These are phyloP conservation scores for Lates calcarifer DNA, from an alignment of 2,113 vertebrate species.

Conservation along the genomic window DNA sequence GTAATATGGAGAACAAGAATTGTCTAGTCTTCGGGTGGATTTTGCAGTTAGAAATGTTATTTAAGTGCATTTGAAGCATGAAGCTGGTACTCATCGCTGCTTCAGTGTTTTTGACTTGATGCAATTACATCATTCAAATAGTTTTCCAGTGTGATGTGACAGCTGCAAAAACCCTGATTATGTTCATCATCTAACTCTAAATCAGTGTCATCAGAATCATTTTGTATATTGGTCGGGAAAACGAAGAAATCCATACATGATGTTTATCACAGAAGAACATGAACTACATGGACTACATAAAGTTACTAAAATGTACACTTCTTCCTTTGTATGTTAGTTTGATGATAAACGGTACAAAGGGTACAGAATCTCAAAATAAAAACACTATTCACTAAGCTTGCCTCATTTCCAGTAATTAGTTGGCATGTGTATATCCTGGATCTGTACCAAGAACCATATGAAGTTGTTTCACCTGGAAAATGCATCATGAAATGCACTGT, in stretches of 20 bases:
- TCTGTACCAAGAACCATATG: conserved; percentile 24
- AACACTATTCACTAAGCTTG: too few relatives aligned
- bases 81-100: not conserved
- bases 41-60: not conserved
- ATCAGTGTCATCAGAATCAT: not conserved
- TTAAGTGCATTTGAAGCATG: not conserved
- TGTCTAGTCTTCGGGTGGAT: not conserved
- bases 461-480: conserved; percentile 31
- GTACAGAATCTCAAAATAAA: too few relatives aligned
- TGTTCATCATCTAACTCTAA: not conserved
- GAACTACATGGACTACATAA: too few relatives aligned
- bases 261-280: too few relatives aligned
- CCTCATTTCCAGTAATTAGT: not conserved
- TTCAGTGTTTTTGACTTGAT: not conserved
- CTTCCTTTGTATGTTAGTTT: too few relatives aligned
- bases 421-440: conserved; percentile 6
- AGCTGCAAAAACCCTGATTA: not conserved
- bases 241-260: too few relatives aligned
- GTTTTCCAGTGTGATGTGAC: not conserved
- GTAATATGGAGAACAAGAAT: not conserved
- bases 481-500: conserved; percentile 30
- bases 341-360: too few relatives aligned
- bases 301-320: too few relatives aligned
- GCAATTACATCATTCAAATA: not conserved
- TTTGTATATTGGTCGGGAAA: not conserved